Evolutionary conservation across 35 echinoderm and acorn worm genomes (phyloP), one percentile per base, ranked within the genome.

Genomic region (Patiria miniata): DNA sequence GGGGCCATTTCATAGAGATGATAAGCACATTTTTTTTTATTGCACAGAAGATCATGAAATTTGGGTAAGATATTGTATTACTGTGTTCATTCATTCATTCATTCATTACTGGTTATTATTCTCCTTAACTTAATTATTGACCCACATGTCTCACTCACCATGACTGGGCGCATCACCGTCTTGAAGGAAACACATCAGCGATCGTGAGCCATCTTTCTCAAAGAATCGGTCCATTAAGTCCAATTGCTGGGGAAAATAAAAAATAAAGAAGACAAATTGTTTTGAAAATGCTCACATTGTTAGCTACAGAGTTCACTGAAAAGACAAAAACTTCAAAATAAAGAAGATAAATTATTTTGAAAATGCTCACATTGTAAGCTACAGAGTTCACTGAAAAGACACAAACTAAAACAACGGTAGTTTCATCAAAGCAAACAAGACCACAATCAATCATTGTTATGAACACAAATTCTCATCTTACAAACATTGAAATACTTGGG

Each of bases 121-220:
- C n/a, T n/a, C n/a, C n/a, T n/a, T n/a, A n/a, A n/a, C n/a, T n/a
- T n/a, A n/a, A n/a, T n/a, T n/a, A 47, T 4, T 47, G 42, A 47
- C 42, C 42, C 12, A 47, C 42, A 47, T 47, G 42, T 47, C 42
- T 47, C 12, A 69, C 87, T 50, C 86, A 98, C 96, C 96, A 77
- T 82, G 76, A 15, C 92, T 89, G 50, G 96, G 96, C 28, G 96
- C 92, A 39, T 98, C 96, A 10, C 85, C 81, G 44, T 98, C 96
- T 92, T 98, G 96, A 5, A 98, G 76, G 80, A 98, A 98, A 47
- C 94, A 98, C 88, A 94, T 94, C 34, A 98, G 52, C 22, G 81
- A 79, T 82, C 79, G 94, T 53, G 92, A 98, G 52, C 92, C 92
- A 89, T 90, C 89, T 76, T 94, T 91, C 29, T 84, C 92, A 8